Evolutionary conservation across 2,797 vertebrate species (phyloP).

Genomic region (Numenius phaeopus): DNA sequence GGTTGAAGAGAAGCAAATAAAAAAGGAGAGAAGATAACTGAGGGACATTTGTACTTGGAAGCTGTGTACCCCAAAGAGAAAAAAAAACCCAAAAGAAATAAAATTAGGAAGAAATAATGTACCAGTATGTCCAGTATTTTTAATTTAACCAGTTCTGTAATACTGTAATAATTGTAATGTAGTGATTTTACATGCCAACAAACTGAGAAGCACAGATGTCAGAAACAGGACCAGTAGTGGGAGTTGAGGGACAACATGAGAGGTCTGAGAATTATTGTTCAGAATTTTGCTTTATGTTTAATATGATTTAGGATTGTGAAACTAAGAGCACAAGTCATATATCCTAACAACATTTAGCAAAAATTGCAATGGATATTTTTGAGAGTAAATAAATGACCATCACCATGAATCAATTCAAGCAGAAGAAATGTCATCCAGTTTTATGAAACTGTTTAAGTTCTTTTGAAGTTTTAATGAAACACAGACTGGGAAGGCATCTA

Average conservation of each 20-base stretch:
- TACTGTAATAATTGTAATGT: not conserved
- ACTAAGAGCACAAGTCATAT: not conserved
- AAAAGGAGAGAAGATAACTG: not conserved
- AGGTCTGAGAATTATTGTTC: not conserved
- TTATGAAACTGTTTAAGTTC: not conserved
- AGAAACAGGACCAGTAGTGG: not conserved
- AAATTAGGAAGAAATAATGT: not conserved
- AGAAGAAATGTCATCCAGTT: not conserved
- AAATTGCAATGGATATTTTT: not conserved
- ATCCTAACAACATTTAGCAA: not conserved
- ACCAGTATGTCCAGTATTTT: not conserved
- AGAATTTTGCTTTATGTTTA: not conserved
- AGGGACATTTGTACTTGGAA: not conserved
- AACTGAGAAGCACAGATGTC: not conserved
- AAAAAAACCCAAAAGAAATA: not conserved
- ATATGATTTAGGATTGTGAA: not conserved
- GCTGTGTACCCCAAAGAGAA: not conserved
- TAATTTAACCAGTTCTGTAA: not conserved
- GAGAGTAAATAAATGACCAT: not conserved
- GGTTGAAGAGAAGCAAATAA: not conserved
- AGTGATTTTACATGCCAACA: not conserved
- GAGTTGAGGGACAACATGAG: not conserved
- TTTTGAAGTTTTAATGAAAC: not conserved
- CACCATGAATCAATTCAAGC: not conserved
- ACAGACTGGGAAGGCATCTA: not conserved